Evolutionary conservation across 1,140 invertebrate species (phyloP).

Genomic region (Bicyclus anynana): DNA sequence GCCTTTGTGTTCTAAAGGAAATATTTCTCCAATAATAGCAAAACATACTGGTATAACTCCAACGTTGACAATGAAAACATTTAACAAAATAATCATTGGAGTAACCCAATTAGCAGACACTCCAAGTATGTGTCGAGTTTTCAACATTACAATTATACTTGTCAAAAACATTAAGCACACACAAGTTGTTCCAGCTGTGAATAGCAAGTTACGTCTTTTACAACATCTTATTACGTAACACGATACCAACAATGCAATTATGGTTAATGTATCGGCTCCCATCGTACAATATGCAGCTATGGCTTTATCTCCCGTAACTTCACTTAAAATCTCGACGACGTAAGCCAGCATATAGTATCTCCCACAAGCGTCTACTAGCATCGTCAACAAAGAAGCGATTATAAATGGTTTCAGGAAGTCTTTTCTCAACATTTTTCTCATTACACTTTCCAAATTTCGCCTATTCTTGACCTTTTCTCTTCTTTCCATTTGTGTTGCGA

Average conservation of each 20-base stretch:
- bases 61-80: constrained; percentile 33
- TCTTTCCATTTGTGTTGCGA: constrained; percentile 26
- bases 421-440: constrained; percentile 20
- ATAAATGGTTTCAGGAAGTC: constrained; percentile 38
- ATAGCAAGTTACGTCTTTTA: constrained; percentile 37
- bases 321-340: constrained; percentile 37
- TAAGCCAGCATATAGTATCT: constrained; percentile 39
- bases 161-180: constrained; percentile 34
- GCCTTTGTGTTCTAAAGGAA: constrained; percentile 43
- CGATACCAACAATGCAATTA: constrained; percentile 31
- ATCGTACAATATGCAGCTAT: constrained; percentile 36
- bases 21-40: constrained; percentile 40
- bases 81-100: constrained; percentile 32
- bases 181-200: constrained; percentile 27
- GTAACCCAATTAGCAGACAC: constrained; percentile 25
- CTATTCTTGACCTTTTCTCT: constrained; percentile 9
- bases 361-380: constrained; percentile 37
- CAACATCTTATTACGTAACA: constrained; percentile 27
- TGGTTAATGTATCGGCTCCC: constrained; percentile 29
- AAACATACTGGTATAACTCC: constrained; percentile 40
- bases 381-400: constrained; percentile 27
- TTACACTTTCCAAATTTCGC: constrained; percentile 1
- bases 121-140: constrained; percentile 8
- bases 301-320: constrained; percentile 33
- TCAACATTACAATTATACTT: constrained; percentile 27